Evolutionary conservation across 1,140 invertebrate genomes (phyloP).

Genomic region (Drosophila rufa): DNA sequence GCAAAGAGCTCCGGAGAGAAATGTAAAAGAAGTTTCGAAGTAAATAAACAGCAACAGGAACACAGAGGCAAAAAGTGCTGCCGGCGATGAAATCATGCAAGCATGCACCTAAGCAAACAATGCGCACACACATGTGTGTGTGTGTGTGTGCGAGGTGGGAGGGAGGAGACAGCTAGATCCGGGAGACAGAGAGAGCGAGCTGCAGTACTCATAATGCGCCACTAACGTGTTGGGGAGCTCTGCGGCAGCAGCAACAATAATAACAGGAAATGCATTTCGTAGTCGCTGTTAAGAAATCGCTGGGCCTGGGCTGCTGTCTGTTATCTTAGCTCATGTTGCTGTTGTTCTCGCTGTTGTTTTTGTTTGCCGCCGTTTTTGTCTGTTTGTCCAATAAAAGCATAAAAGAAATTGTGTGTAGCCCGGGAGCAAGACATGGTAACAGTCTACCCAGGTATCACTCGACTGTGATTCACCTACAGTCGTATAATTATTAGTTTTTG

Average conservation of each 20-base stretch:
- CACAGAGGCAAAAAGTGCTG: constrained; percentile 63
- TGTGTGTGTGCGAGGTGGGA: constrained; percentile 15
- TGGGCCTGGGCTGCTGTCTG: constrained; percentile 52
- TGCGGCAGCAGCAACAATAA: constrained; percentile 60
- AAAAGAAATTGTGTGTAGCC: constrained; percentile 66
- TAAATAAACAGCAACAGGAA: constrained; percentile 74
- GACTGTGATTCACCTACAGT: neutral
- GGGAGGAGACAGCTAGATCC: neutral
- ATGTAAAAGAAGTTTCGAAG: constrained; percentile 77
- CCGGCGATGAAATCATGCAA: constrained; percentile 77
- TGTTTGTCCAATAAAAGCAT: constrained; percentile 73
- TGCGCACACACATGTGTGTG: constrained; percentile 23
- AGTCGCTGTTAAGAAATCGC: constrained; percentile 75
- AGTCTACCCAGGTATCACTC: neutral
- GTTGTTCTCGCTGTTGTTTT: constrained; percentile 57
- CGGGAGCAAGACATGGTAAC: constrained; percentile 16
- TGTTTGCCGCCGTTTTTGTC: constrained; percentile 51
- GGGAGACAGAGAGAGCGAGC: constrained; percentile 3
- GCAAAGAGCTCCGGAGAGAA: constrained; percentile 47
- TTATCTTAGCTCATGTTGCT: constrained; percentile 75
- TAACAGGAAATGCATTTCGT: constrained; percentile 78
- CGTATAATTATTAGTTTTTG: neutral
- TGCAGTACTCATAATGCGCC: constrained; percentile 59
- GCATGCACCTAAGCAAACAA: constrained; percentile 75
- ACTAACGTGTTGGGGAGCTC: constrained; percentile 58